Conservation (phyloP, 2,797 vertebrate genomes). For the Sardinella longiceps region DNA sequence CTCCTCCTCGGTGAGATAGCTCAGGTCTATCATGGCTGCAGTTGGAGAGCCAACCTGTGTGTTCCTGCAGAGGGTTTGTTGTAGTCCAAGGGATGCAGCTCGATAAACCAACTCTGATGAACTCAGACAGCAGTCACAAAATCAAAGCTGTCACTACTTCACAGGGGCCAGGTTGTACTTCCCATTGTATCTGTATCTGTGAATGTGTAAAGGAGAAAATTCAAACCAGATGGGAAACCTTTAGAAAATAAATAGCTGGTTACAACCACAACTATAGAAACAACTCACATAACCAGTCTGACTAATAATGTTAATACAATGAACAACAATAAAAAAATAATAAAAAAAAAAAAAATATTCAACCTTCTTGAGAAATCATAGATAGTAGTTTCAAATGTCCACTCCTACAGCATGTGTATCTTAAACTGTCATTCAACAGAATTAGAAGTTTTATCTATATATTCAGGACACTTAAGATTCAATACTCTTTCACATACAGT, state of each 20-base stretch:
- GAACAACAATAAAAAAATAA: no score
- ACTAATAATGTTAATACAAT: no score
- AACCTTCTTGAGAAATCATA: no score
- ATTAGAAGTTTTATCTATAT: no score
- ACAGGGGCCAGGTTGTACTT: neutral
- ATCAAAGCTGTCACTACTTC: neutral
- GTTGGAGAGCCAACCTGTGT: neutral
- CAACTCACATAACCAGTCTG: no score
- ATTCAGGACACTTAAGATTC: no score
- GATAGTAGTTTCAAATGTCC: no score
- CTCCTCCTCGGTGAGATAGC: constrained; percentile 90
- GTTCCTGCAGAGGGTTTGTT: neutral
- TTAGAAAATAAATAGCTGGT: neutral
- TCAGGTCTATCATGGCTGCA: constrained; percentile 90
- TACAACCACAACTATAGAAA: no score
- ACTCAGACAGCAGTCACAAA: neutral
- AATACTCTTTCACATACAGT: no score
- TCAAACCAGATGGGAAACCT: neutral
- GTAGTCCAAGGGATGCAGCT: neutral
- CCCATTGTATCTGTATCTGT: neutral
- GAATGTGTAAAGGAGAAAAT: neutral
- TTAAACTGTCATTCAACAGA: no score
- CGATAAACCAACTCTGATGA: neutral
- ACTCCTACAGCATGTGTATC: no score
- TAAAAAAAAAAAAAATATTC: no score